Conservation (phyloP, 2,888 invertebrate species). For the Coenonympha glycerion region DNA sequence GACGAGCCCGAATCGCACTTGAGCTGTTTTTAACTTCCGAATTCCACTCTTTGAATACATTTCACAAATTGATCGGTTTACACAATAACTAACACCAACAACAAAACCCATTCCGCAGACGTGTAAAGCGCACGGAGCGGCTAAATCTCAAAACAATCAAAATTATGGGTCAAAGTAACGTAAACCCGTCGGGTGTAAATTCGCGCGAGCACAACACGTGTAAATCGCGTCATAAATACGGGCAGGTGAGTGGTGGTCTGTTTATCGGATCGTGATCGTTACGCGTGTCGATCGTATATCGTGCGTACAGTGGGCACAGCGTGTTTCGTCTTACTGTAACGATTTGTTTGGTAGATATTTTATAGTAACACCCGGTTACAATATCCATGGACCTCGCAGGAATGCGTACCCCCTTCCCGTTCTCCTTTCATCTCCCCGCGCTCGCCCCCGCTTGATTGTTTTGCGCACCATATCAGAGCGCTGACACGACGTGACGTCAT, state of each 20-base stretch:
- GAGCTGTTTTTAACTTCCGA: not conserved
- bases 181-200: slow-evolving; percentile 21
- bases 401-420: too few relatives aligned
- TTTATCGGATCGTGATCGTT: slow-evolving; percentile 42
- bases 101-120: slow-evolving; percentile 10
- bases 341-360: too few relatives aligned
- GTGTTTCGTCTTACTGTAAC: slow-evolving; percentile 10
- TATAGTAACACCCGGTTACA: too few relatives aligned
- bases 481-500: too few relatives aligned
- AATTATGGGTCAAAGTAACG: slow-evolving; percentile 25
- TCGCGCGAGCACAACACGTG: slow-evolving; percentile 23
- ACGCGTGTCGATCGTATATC: slow-evolving; percentile 37
- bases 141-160: slow-evolving; percentile 22
- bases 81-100: slow-evolving; percentile 7
- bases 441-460: too few relatives aligned
- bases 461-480: too few relatives aligned
- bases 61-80: not conserved
- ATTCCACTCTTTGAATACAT: not conserved
- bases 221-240: slow-evolving; percentile 37
- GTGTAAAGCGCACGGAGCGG: slow-evolving; percentile 5
- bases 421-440: too few relatives aligned
- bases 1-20: too few relatives aligned
- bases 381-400: too few relatives aligned
- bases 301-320: slow-evolving; percentile 18
- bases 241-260: slow-evolving; percentile 43